Conservation (phyloP, 2,797 vertebrate species). For the Lacerta viridis region DNA sequence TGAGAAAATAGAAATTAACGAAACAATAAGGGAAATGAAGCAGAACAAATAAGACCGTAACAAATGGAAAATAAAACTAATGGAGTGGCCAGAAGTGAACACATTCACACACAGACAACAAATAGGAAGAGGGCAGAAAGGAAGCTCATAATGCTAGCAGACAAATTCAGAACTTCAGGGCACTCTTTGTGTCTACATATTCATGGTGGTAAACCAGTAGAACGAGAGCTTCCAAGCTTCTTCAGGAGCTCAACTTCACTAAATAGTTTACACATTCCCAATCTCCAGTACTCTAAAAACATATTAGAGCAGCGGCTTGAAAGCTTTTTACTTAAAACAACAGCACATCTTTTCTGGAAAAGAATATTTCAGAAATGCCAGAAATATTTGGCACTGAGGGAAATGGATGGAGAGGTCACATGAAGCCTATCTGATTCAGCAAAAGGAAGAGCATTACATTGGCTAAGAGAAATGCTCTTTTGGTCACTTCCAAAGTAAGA, state of each 20-base stretch:
- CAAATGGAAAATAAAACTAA: too few relatives aligned
- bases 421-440: conserved; percentile 46
- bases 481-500: neutral
- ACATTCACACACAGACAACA: neutral
- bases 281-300: conserved; percentile 5
- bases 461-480: neutral
- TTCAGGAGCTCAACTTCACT: neutral
- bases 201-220: neutral
- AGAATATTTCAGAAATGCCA: conserved; percentile 48
- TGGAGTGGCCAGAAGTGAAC: too few relatives aligned
- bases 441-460: neutral
- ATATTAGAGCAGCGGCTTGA: conserved; percentile 35
- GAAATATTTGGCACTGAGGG: conserved; percentile 58
- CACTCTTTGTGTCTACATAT: neutral
- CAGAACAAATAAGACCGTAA: too few relatives aligned
- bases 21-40: too few relatives aligned
- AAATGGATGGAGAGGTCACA: conserved; percentile 59
- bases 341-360: conserved; percentile 42
- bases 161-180: neutral
- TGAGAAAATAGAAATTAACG: too few relatives aligned
- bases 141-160: neutral
- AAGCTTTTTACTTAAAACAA: neutral
- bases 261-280: neutral
- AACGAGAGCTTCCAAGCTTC: neutral
- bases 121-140: neutral